Evolutionary conservation across 2,888 invertebrate species (phyloP).

Genomic region (Steinernema hermaphroditum): DNA sequence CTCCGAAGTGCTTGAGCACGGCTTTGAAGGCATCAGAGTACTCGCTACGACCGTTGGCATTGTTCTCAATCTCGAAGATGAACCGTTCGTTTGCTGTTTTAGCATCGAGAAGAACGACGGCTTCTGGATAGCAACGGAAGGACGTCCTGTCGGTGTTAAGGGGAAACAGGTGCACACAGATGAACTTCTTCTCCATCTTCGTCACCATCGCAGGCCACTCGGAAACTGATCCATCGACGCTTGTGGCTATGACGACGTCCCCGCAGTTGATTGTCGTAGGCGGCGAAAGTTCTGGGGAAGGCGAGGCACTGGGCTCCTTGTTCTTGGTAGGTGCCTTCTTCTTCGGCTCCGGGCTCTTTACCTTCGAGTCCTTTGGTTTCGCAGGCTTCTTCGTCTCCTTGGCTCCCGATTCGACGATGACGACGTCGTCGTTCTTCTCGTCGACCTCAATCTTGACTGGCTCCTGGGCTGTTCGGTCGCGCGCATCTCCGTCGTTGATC

Average conservation of each 20-base stretch:
- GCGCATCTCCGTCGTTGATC: constrained; percentile 31
- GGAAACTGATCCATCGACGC: background rate
- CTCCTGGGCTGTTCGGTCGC: background rate
- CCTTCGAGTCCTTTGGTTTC: background rate
- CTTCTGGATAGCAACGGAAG: constrained; percentile 5
- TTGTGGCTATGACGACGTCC: constrained; percentile 15
- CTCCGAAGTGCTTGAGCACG: constrained; percentile 1
- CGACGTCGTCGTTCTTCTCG: background rate
- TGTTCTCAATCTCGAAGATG: constrained; percentile 20
- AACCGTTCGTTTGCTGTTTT: background rate
- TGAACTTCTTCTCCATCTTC: background rate
- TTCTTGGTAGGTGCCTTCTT: background rate
- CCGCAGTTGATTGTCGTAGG: background rate
- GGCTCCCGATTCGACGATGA: too few species aligned
- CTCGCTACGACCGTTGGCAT: constrained; percentile 11
- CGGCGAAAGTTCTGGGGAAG: background rate
- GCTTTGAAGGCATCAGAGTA: constrained; percentile 9
- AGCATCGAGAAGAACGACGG: background rate
- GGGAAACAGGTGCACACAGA: background rate
- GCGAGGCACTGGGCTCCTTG: background rate
- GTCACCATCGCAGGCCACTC: constrained; percentile 4
- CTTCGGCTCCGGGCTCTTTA: background rate
- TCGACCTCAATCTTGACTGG: background rate
- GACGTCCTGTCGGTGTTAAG: background rate
- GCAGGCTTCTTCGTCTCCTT: background rate